A percentile compares a stretch with the other conserved stretches of the same genome.
phyloP scores from a whole-genome alignment of 2,797 vertebrate species.

The Mormyrops boulengeri region DNA sequence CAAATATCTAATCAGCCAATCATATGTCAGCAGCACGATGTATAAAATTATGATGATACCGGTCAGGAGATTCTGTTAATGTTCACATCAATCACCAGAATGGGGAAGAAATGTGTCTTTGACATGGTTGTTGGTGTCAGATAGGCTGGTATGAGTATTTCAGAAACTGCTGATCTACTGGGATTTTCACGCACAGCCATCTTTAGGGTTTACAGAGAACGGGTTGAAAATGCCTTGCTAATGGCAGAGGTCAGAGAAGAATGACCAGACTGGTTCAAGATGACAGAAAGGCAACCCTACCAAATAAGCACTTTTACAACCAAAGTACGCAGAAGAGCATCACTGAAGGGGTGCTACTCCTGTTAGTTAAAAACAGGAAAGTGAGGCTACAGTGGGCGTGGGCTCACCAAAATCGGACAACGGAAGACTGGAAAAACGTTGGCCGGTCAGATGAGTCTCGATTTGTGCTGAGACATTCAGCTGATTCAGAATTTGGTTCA shows the following conservation, averaged over 20 bases:
- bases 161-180: neutral
- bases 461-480: neutral
- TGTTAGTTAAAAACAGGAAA: no score
- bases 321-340: no score
- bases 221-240: neutral
- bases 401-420: neutral
- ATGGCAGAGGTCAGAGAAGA: neutral
- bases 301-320: no score
- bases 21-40: neutral
- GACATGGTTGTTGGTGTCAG: neutral
- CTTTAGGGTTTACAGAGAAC: neutral
- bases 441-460: neutral
- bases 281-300: no score
- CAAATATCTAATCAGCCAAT: neutral
- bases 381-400: neutral
- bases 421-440: neutral
- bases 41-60: neutral
- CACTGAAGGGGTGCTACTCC: no score
- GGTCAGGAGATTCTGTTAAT: neutral
- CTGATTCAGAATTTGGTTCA: neutral
- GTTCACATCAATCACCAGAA: neutral
- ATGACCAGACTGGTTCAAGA: neutral
- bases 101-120: neutral
- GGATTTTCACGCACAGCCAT: neutral
- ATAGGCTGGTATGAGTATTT: neutral